Base-by-base conservation (phyloP, 2,113 vertebrate species). In the Setophaga petechia region DNA sequence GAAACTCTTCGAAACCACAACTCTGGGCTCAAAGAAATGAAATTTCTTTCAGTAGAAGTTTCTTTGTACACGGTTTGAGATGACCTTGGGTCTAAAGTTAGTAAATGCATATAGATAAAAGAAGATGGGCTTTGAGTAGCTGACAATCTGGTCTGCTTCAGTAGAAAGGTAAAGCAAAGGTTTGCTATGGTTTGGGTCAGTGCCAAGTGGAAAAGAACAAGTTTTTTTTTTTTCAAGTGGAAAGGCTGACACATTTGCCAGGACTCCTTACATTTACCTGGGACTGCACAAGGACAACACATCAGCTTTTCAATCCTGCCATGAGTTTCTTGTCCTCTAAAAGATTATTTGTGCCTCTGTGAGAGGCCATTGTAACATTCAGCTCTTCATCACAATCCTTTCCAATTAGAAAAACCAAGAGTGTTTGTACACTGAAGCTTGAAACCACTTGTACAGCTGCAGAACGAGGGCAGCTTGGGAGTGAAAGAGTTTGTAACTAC, bases 281-380 rank as follows among this genome's bases (percentile, higher is more conserved):
- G 22, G 11, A 16, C 44, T 54, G 35, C 37, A 46, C 24, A 75
- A 90, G 75, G 11, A 80, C 35, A 67, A 15, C 1, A 2, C 12
- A 46, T 7, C 33, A 76, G 47, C 21, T 75, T 77, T 91, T 35
- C 12, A 54, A 21, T 57, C 62, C 33, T 41, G 20, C 35, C 20
- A 14, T 0, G 1, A 1, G 3, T 21, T 52, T 30, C 2, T 78
- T 43, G 69, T 37, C 25, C 30, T 67, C 28, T 6, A 21, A 47
- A 58, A 65, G 6, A 22, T 47, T 87, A 51, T 57, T 90, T 61
- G 66, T 49, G 7, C 17, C 78, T 82, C 59, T 86, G 46, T 66
- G 31, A 52, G 44, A 66, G 43, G 22, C 24, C 33, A 49, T 73
- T 66, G 80, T 43, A 84, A 62, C 58, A 76, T 6, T 58, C 46